These are phyloP conservation scores for Papilio protenor DNA, from an alignment of 2,888 invertebrate species.

Conservation along the genomic window DNA sequence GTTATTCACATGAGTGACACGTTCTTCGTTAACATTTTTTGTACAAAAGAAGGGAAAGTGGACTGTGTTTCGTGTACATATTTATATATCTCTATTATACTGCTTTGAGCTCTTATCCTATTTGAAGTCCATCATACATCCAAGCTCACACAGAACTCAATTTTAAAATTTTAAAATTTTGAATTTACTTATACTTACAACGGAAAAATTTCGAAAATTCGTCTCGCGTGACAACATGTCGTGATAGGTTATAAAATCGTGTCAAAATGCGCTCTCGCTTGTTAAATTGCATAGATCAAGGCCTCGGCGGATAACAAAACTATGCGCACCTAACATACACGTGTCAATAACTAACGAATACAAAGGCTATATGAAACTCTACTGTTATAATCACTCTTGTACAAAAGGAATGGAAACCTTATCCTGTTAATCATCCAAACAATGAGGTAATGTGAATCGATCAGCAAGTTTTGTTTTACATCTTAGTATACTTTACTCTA, in stretches of 20 bases:
- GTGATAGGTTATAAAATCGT: slow-evolving; percentile 55
- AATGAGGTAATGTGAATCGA: not conserved
- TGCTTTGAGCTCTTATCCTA: not conserved
- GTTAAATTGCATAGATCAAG: slow-evolving; percentile 67
- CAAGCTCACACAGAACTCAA: not conserved
- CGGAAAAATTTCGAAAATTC: slow-evolving; percentile 22
- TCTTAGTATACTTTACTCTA: not conserved
- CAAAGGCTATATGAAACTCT: not conserved
- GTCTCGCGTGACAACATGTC: slow-evolving; percentile 36
- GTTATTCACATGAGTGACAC: not conserved
- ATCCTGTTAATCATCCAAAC: not conserved
- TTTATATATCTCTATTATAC: not conserved
- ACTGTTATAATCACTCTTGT: not conserved
- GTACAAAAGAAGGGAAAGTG: not conserved
- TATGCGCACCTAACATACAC: slow-evolving; percentile 7
- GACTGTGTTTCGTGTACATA: not conserved
- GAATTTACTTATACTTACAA: not conserved
- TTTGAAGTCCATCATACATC: not conserved
- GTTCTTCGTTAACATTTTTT: not conserved
- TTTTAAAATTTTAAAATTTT: not conserved
- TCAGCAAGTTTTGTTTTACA: not conserved
- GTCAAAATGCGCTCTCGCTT: slow-evolving; percentile 42
- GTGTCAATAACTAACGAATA: slow-evolving; percentile 22
- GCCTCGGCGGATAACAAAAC: slow-evolving; percentile 51
- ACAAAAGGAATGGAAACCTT: not conserved